Evolutionary conservation across 2,888 invertebrate genomes (phyloP).

Genomic region (Pachydiplax longipennis): DNA sequence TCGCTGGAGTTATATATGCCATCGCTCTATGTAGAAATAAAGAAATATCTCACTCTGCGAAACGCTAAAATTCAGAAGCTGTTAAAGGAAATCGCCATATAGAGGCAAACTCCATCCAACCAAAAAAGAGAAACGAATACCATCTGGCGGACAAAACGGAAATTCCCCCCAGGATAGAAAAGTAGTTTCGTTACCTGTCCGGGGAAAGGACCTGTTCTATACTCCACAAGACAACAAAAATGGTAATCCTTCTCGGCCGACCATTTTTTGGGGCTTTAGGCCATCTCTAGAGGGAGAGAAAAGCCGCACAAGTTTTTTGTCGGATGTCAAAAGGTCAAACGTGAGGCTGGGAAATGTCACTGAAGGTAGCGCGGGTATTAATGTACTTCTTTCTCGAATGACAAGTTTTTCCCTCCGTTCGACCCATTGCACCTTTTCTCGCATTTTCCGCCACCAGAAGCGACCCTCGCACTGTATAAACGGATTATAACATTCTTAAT

Average conservation of each 20-base stretch:
- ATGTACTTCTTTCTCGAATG: background rate
- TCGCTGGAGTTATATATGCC: too few species aligned
- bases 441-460: background rate
- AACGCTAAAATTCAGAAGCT: too few species aligned
- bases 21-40: too few species aligned
- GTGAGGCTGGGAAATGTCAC: background rate
- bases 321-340: background rate
- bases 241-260: background rate
- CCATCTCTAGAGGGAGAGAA: background rate
- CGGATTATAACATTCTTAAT: background rate
- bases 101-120: too few species aligned
- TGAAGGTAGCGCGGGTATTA: background rate
- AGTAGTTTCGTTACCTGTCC: background rate
- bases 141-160: background rate
- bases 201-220: background rate
- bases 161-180: background rate
- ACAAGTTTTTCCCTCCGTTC: background rate
- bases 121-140: too few species aligned
- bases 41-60: too few species aligned
- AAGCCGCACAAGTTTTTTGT: background rate
- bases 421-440: background rate
- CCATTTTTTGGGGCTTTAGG: background rate
- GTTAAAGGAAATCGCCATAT: too few species aligned
- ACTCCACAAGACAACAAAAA: background rate
- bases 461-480: background rate